Percentiles rank a stretch among this genome's conserved stretches.
Conservation (phyloP, 2,797 vertebrate species). For the Crenuchus spilurus region DNA sequence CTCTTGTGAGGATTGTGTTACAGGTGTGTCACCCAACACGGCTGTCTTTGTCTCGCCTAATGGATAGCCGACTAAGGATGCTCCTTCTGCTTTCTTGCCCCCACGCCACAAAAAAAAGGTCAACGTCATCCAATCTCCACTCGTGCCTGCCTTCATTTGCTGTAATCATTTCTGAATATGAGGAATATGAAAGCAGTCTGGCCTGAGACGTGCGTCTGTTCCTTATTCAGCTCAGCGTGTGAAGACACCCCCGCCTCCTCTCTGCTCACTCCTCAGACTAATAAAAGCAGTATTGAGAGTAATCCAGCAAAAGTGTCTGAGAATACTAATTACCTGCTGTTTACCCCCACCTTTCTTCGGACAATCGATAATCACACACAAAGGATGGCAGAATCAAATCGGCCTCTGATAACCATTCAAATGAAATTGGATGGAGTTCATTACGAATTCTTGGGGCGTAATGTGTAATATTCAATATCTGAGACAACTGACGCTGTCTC, state of each 20-base stretch:
- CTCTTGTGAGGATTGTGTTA: conserved; percentile 22
- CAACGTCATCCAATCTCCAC: conserved; percentile 30
- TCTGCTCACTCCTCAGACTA: conserved; percentile 63
- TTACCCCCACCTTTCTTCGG: conserved; percentile 75
- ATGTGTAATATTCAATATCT: conserved; percentile 75
- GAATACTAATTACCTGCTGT: conserved; percentile 83
- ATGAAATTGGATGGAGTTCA: conserved; percentile 76
- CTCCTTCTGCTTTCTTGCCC: conserved; percentile 8
- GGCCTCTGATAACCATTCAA: conserved; percentile 74
- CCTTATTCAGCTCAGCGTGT: conserved; percentile 41
- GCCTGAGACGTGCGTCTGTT: conserved; percentile 29
- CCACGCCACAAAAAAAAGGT: conserved; percentile 35
- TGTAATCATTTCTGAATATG: conserved; percentile 43
- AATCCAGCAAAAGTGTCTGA: conserved; percentile 73
- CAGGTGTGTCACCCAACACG: background rate
- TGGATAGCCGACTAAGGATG: conserved; percentile 21
- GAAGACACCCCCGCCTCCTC: conserved; percentile 32
- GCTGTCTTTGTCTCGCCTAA: background rate
- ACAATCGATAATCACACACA: conserved; percentile 82
- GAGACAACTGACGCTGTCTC: conserved; percentile 60
- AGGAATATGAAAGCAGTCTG: conserved; percentile 38
- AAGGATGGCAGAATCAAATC: conserved; percentile 73
- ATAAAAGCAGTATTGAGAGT: conserved; percentile 72
- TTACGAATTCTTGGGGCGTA: conserved; percentile 72
- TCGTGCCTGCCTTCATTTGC: conserved; percentile 31